These are phyloP conservation scores for Acrossocheilus wenchowensis DNA, from an alignment of 2,797 vertebrate species.

Conservation along the genomic window DNA sequence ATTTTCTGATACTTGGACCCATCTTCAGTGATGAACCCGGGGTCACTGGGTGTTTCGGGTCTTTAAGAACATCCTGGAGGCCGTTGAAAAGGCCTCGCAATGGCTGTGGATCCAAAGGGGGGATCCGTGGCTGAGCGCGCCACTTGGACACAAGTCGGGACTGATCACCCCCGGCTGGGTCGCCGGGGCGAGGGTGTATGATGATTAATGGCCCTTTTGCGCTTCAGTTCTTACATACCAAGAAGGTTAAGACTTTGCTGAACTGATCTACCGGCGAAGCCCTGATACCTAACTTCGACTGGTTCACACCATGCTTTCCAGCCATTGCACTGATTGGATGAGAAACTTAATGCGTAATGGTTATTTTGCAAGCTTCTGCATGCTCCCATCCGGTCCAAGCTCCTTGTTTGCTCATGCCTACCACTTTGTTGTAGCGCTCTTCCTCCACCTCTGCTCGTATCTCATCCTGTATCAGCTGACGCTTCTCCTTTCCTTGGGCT, in stretches of 20 bases:
- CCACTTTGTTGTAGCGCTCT: not conserved
- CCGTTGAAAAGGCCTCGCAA: too few species aligned
- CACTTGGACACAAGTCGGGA: too few species aligned
- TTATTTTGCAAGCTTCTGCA: not conserved
- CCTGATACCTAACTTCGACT: not conserved
- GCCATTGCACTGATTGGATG: not conserved
- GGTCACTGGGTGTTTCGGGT: not conserved
- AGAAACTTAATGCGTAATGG: not conserved
- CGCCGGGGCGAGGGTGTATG: too few species aligned
- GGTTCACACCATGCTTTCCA: not conserved
- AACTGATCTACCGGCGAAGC: not conserved
- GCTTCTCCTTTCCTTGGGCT: not conserved
- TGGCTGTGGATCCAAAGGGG: too few species aligned
- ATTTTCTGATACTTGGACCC: not conserved
- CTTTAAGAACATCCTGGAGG: not conserved
- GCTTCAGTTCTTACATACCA: not conserved
- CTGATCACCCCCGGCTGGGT: too few species aligned
- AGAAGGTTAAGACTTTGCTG: not conserved
- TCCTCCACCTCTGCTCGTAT: not conserved
- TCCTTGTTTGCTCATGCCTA: not conserved
- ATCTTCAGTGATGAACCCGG: not conserved
- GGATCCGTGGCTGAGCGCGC: too few species aligned
- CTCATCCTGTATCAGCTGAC: not conserved
- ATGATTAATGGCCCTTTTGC: not conserved
- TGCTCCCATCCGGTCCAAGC: not conserved